These are phyloP conservation scores for Amblyornis subalaris DNA, from an alignment of 2,113 vertebrate species.

Conservation along the genomic window DNA sequence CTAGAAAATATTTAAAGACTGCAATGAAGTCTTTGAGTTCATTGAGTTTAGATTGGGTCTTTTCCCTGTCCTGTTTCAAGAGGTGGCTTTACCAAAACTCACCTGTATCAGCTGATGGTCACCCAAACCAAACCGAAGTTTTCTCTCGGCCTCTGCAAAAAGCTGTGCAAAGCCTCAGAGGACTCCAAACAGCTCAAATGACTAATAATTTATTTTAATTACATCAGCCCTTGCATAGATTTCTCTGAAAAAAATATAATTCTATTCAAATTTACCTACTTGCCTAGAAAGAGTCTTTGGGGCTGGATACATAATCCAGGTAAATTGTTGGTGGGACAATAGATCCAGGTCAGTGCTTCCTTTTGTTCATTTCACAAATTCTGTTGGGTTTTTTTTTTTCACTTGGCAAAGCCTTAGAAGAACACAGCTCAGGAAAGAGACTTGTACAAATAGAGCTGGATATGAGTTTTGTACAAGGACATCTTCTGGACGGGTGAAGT, in stretches of 20 bases:
- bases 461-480: neutral
- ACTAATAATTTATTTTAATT: neutral
- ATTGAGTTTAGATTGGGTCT: neutral
- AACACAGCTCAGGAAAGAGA: neutral
- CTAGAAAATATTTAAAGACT: neutral
- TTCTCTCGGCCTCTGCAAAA: neutral
- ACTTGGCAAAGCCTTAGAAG: neutral
- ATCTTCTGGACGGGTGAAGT: neutral
- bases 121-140: neutral
- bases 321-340: neutral
- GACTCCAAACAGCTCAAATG: neutral
- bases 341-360: neutral
- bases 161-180: neutral
- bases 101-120: neutral
- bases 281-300: neutral
- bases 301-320: neutral
- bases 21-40: accelerated
- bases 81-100: neutral
- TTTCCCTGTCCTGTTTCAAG: neutral
- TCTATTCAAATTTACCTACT: neutral
- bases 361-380: neutral
- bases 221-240: neutral
- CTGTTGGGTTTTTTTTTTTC: neutral
- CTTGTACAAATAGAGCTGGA: neutral
- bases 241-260: neutral